Evolutionary conservation across 2,113 vertebrate genomes (phyloP).

Genomic region (Salvelinus sp.): DNA sequence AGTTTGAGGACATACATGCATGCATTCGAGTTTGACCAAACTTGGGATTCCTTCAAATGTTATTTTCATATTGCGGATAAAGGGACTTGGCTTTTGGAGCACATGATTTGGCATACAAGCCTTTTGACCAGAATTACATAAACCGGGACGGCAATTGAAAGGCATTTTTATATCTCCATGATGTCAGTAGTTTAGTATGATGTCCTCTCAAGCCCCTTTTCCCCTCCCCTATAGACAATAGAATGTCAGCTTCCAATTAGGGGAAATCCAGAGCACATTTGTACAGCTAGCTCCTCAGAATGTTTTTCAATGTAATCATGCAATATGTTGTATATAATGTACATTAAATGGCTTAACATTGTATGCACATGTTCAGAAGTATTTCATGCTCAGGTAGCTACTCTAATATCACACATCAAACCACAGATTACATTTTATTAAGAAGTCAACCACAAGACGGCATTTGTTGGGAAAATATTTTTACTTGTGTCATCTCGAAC

Average conservation of each 20-base stretch:
- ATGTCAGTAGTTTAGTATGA: neutral
- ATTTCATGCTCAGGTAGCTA: neutral
- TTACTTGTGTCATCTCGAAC: conserved; percentile 43
- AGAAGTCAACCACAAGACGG: neutral
- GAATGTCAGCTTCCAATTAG: neutral
- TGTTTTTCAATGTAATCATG: conserved; percentile 49
- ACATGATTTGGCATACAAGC: neutral
- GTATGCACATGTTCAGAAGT: neutral
- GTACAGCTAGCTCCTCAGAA: conserved; percentile 22
- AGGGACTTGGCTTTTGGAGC: neutral
- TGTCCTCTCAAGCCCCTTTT: neutral
- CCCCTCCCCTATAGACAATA: neutral
- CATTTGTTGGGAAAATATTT: conserved; percentile 25
- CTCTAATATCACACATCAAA: neutral
- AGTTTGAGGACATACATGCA: conserved; percentile 11
- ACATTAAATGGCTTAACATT: conserved; percentile 65
- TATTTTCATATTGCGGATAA: neutral
- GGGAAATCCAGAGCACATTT: neutral
- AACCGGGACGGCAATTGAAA: neutral
- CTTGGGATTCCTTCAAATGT: conserved; percentile 30
- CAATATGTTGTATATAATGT: conserved; percentile 62
- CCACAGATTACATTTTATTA: neutral
- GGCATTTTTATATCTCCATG: neutral
- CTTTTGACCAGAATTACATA: neutral
- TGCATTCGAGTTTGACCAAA: conserved; percentile 11